These are phyloP conservation scores for Fistularia tabacaria DNA, from an alignment of 2,797 vertebrate species.

Conservation along the genomic window DNA sequence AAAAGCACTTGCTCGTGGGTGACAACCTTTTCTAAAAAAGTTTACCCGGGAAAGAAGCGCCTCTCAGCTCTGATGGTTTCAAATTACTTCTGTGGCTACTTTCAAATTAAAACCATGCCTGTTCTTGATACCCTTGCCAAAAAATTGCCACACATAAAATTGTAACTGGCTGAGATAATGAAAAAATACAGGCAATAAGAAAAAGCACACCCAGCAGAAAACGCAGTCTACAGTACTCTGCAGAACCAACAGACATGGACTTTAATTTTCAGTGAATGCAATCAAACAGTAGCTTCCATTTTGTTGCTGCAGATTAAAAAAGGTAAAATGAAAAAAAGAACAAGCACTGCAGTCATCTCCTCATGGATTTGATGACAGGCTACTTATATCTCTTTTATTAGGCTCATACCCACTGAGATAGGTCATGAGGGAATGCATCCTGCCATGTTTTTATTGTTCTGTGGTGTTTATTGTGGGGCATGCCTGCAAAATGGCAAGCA, in stretches of 20 bases:
- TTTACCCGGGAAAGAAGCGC: too few relatives aligned
- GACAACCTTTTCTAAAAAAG: too few relatives aligned
- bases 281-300: conserved; percentile 52
- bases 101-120: too few relatives aligned
- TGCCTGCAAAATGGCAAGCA: conserved; percentile 12
- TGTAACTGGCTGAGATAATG: conserved; percentile 20
- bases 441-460: conserved; percentile 48
- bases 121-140: background rate
- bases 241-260: conserved; percentile 21
- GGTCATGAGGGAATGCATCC: conserved; percentile 40
- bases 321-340: conserved; percentile 35
- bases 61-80: too few relatives aligned
- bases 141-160: background rate
- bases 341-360: conserved; percentile 37
- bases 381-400: conserved; percentile 64
- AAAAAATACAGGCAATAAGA: conserved; percentile 36
- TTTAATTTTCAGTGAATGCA: conserved; percentile 43
- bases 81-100: too few relatives aligned
- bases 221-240: conserved; percentile 16
- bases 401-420: conserved; percentile 33
- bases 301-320: conserved; percentile 10
- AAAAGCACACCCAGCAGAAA: conserved; percentile 13
- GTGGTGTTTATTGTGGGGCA: conserved; percentile 11
- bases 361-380: conserved; percentile 44
- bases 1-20: too few relatives aligned